Base-by-base conservation (phyloP, 1,140 invertebrate genomes). In the Bemisia tabaci region DNA sequence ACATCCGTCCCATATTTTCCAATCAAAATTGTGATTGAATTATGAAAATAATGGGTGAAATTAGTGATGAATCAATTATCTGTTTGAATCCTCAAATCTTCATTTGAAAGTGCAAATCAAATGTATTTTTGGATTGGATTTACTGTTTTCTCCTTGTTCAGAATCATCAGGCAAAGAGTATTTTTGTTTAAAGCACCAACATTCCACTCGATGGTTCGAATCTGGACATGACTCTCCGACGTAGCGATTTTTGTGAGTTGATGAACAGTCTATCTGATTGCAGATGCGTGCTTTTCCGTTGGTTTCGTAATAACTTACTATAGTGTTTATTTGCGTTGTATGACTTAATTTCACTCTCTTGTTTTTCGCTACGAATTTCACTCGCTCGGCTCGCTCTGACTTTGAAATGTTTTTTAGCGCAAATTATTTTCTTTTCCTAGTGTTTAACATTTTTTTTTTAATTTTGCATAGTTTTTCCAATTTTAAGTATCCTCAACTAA, bases 341-440 rank as follows among this genome's bases (percentile, higher is more conserved):
- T 48, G 5, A 5, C 33, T 68, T 63, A 71, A 73, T 80, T 81
- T 70, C 78, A 88, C 86, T 85, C 73, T 17, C 5, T 48, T 17
- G 33, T 48, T 48, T 48, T 48, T 17, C 33, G 33, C 33, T 48
- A 17, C 33, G 17, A 48, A 48, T 48, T 48, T 48, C 33, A 48
- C 33, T 48, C 33, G 33, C 33, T 48, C 33, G 33, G 33, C 33
- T 48, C 33, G 33, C 33, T 48, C 33, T 48, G 33, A 48, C 33
- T 22, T 25, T 39, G 24, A 61, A 11, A 11, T 61, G 60, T 22
- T 11, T 61, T n/a, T 61, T 61, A 22, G 24, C n/a, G n/a, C n/a
- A 24, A 5, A 22, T 61, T 61, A 48, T 48, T 48, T 48, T 48
- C 5, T 48, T 48, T 48, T 17, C 33, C 17, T 48, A 48, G 17